A percentile compares a stretch with the other conserved stretches of the same genome.
phyloP scores from a whole-genome alignment of 53 echinoderm and acorn worm genomes.

The Echinometra lucunter region DNA sequence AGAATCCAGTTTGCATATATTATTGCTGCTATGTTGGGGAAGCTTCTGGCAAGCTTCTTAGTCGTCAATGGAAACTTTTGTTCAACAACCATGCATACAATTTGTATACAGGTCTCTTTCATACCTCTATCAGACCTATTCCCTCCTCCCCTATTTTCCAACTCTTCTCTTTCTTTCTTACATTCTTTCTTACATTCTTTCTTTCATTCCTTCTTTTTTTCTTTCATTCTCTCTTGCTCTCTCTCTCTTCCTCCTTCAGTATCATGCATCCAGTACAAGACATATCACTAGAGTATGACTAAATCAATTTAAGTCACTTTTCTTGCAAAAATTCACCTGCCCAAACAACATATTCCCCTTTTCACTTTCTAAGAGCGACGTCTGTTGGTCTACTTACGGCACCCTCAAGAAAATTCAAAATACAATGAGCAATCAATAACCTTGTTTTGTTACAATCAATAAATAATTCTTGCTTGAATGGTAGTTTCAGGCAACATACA shows the following conservation, averaged over 20 bases:
- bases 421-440: background rate
- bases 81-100: too few species aligned
- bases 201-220: background rate
- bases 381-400: background rate
- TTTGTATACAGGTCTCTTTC: background rate
- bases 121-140: background rate
- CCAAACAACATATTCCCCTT: background rate
- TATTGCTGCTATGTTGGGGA: too few species aligned
- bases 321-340: conserved; percentile 28
- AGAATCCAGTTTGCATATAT: too few species aligned
- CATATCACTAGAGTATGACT: background rate
- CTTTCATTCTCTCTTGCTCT: background rate
- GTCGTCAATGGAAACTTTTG: too few species aligned
- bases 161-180: too few species aligned
- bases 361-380: background rate
- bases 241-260: background rate
- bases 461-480: background rate
- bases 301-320: conserved; percentile 28
- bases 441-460: background rate
- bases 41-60: too few species aligned
- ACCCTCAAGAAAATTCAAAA: background rate
- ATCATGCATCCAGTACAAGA: background rate
- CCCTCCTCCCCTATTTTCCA: background rate
- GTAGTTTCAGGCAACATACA: background rate
- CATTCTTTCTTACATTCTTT: too few species aligned